A percentile compares a stretch with the other conserved stretches of the same genome.
phyloP scores from a whole-genome alignment of 2,888 invertebrate genomes.

The Caenorhabditis parvicauda region DNA sequence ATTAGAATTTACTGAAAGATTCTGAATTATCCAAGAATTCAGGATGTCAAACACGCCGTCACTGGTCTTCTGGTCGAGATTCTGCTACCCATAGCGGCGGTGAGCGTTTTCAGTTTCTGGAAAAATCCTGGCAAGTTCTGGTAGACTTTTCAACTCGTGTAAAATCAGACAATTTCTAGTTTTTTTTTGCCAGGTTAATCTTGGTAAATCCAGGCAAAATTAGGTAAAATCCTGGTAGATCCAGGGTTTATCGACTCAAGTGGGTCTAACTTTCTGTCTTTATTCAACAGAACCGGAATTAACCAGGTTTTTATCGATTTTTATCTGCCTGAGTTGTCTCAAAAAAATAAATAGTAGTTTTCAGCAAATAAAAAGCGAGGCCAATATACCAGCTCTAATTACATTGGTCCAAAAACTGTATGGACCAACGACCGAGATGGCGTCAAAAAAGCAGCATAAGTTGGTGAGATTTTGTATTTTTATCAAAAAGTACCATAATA shows the following conservation, averaged over 20 bases:
- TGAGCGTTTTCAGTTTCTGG: slow-evolving; percentile 67
- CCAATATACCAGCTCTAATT: slow-evolving; percentile 96
- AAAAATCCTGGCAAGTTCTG: no score
- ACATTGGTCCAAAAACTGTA: slow-evolving; percentile 97
- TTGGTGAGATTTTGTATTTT: slow-evolving; percentile 66
- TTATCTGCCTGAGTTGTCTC: no score
- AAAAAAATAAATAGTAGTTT: slow-evolving; percentile 13
- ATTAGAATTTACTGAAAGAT: no score
- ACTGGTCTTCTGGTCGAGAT: slow-evolving; percentile 98
- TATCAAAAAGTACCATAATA: slow-evolving; percentile 3
- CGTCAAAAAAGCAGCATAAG: slow-evolving; percentile 94
- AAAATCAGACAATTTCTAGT: no score
- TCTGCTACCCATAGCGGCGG: slow-evolving; percentile 94
- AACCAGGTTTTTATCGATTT: no score
- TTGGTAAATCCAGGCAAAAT: no score
- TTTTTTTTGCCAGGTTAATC: no score
- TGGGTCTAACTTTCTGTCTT: no score
- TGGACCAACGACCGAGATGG: slow-evolving; percentile 89
- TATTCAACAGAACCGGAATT: no score
- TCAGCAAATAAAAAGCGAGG: slow-evolving; percentile 96
- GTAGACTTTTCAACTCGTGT: no score
- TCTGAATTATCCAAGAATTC: slow-evolving; percentile 64
- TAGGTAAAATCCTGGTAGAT: no score
- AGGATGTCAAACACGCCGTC: slow-evolving; percentile 93
- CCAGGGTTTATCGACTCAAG: no score